Conservation (phyloP, 37 sponge, comb jelly and placozoan genomes). For the Chondrosia reniformis region DNA sequence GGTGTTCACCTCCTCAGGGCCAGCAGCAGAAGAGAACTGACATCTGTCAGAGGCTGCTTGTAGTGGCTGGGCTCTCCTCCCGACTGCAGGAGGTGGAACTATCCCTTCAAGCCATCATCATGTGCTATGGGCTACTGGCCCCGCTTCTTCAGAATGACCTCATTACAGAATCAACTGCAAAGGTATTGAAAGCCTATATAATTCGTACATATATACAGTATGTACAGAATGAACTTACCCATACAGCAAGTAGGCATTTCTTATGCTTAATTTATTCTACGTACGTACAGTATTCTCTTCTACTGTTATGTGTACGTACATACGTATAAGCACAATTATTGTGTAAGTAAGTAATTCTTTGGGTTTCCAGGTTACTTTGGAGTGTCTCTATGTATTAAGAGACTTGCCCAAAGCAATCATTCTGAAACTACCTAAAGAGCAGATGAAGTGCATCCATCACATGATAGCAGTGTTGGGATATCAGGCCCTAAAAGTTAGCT, state of each 20-base stretch:
- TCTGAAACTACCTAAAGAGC: conserved; percentile 14
- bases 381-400: conserved; percentile 55
- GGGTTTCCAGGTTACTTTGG: conserved; percentile 44
- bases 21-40: conserved; percentile 48
- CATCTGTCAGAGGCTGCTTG: conserved; percentile 51
- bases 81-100: conserved; percentile 53
- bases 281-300: too few species aligned
- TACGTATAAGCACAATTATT: too few species aligned
- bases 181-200: conserved; percentile 5
- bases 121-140: conserved; percentile 67
- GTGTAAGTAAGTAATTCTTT: neutral
- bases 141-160: conserved; percentile 75
- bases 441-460: conserved; percentile 62
- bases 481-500: conserved; percentile 53
- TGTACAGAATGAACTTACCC: too few species aligned
- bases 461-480: conserved; percentile 63
- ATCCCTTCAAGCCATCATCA: conserved; percentile 71
- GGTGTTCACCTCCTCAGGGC: neutral
- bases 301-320: too few species aligned
- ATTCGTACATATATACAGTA: neutral
- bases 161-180: conserved; percentile 17
- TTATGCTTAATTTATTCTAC: too few species aligned
- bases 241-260: too few species aligned
- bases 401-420: conserved; percentile 63
- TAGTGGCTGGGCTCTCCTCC: conserved; percentile 66